Percentiles rank a stretch among this genome's conserved stretches.
These are phyloP conservation scores for Augochlorella aurata DNA, from an alignment of 2,888 invertebrate genomes.

Conservation along the genomic window DNA sequence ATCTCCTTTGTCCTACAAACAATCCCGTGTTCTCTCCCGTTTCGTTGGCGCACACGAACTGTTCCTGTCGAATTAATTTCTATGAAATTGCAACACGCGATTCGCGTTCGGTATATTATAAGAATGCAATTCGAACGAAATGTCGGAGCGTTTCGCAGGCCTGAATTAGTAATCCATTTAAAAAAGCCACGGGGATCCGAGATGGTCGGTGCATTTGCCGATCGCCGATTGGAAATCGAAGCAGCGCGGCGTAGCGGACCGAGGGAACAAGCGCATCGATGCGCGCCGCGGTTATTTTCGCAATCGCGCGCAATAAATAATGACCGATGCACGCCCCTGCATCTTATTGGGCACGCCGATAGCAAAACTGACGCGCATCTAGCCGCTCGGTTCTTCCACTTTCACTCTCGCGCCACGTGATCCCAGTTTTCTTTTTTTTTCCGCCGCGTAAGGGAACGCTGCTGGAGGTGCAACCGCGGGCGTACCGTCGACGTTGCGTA, in stretches of 20 bases:
- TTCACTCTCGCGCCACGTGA: constrained; percentile 65
- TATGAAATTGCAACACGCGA: too few species aligned
- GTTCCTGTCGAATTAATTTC: too few species aligned
- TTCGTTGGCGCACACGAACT: too few species aligned
- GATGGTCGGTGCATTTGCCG: neutral
- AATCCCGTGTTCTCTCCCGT: too few species aligned
- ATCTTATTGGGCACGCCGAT: constrained; percentile 66
- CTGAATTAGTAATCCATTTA: too few species aligned
- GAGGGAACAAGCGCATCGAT: constrained; percentile 39
- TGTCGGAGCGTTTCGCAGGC: too few species aligned
- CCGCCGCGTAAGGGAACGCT: constrained; percentile 41
- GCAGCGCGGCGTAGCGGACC: neutral
- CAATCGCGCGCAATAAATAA: constrained; percentile 58
- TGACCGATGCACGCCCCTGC: constrained; percentile 53
- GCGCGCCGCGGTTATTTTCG: constrained; percentile 56
- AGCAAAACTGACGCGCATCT: constrained; percentile 62
- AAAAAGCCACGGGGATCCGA: neutral
- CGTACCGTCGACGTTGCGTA: neutral
- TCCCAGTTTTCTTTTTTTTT: constrained; percentile 58
- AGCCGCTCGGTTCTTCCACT: constrained; percentile 54
- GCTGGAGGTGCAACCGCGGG: neutral
- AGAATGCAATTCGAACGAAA: too few species aligned
- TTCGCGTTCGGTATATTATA: too few species aligned
- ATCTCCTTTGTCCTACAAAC: too few species aligned
- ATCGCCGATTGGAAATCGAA: constrained; percentile 50